Evolutionary conservation across 2,797 vertebrate species (phyloP), one percentile per base, ranked within the genome.

Genomic region (Spea hammondii): DNA sequence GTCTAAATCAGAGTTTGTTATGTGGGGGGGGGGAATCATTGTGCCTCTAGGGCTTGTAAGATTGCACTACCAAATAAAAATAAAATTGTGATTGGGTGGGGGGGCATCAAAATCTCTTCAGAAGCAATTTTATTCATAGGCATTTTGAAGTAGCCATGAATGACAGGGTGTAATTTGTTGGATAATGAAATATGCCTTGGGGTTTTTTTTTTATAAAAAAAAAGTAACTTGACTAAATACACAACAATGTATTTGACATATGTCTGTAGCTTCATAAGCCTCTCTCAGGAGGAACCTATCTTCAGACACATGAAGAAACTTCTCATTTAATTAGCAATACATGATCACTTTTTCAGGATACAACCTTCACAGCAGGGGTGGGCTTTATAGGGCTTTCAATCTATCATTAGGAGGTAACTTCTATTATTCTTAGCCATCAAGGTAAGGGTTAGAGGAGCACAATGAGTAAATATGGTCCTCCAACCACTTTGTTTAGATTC

Each of bases 181-280:
- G 70, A 72, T 72, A 72, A 72, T 72, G 70, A 59, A 72, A 72
- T 72, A 72, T 72, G 70, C 70, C 70, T 72, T 47, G 53, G 70
- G 68, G 54, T 57, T 59, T 72, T 2, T 32, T 32, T 32, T 32
- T 32, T 32, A 1, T 32, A 17, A 46, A 57, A 2, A 72, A 53
- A 51, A 72, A 59, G 9, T 46, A 44, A 57, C 46, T 32, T 72
- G 70, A 72, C 54, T 57, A 54, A 72, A 72, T 57, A 72, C 44
- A 57, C 70, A 72, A 57, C 32, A 11, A 47, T 57, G 70, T 51
- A 59, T 12, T 47, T 47, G 53, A 72, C 70, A 72, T 72, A 70
- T 55, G 69, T 55, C 50, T 32, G 69, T 14, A 44, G 17, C 44
- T 55, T 54, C 50, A 44, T 8, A 10, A 59, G 51, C 54, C 70